Base-by-base conservation (phyloP, 2,888 invertebrate species). In the Temnothorax ravouxi region DNA sequence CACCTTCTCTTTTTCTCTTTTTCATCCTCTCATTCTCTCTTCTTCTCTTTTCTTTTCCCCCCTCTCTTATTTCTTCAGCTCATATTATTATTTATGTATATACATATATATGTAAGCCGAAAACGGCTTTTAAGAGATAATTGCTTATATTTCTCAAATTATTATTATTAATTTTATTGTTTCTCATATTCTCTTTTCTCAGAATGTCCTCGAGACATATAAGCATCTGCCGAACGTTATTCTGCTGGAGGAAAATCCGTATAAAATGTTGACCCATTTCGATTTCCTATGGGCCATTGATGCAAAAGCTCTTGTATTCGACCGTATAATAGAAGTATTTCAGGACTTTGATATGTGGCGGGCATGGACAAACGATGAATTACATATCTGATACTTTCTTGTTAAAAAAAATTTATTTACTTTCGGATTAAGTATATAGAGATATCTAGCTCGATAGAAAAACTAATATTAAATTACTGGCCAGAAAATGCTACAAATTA, bases 231-330 rank as follows among this genome's bases (percentile, higher is more conserved):
- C 95, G 0, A 96, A 96, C 66, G 61, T 84, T 0, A 95, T 96
- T 66, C 96, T 96, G 52, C 95, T 96, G 89, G 96, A 96, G 88
- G 93, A 96, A 86, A 96, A 97, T 25, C 96, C 96, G 0, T 93
- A 96, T 69, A 95, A 96, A 83, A 95, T 96, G 69, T 97, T 97
- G 90, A 97, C 96, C 91, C 97, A 97, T 91, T 95, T 97, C 11
- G 97, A 97, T 93, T 97, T 97, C 91, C 89, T 97, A n/a, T 97
- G 95, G 95, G 97, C 96, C 0, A 95, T 95, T 25, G 96, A 97
- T 90, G 96, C 96, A 0, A 95, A 95, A 0, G 95, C 93, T 81
- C 93, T 97, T 18, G 95, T 97, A 3, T 97, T 96, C 90, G 87
- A 94, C 1, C 95, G 94, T 80, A 87, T 96, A 15, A 90, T 96